Conservation (phyloP, 2,888 invertebrate genomes). For the Harpalus rubripes region DNA sequence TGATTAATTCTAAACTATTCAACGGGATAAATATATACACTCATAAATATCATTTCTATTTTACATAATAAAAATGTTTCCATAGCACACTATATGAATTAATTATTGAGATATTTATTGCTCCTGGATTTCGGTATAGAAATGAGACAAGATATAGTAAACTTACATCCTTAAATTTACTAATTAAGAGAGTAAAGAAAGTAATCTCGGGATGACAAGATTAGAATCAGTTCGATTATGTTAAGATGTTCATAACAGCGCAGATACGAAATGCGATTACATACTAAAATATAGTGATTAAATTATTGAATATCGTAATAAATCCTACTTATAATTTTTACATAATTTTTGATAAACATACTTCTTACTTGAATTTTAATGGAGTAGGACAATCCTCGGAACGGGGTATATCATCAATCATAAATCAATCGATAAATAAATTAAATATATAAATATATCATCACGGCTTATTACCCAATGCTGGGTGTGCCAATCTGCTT, state of each 20-base stretch:
- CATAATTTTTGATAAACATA: too few relatives aligned
- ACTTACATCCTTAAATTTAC: constrained; percentile 59
- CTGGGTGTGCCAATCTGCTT: too few relatives aligned
- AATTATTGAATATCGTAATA: too few relatives aligned
- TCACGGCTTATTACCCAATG: too few relatives aligned
- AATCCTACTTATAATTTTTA: too few relatives aligned
- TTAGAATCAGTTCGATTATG: constrained; percentile 18
- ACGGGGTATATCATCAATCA: too few relatives aligned
- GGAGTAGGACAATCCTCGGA: too few relatives aligned
- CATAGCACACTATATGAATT: constrained; percentile 30
- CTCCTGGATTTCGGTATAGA: constrained; percentile 3
- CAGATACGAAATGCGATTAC: background rate
- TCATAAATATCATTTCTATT: constrained; percentile 50
- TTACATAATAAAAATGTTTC: constrained; percentile 49
- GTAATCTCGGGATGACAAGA: constrained; percentile 18
- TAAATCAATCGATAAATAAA: too few relatives aligned
- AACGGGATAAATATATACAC: constrained; percentile 36
- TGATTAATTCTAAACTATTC: constrained; percentile 55
- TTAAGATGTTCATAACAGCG: background rate
- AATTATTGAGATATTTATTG: constrained; percentile 36
- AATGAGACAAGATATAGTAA: background rate
- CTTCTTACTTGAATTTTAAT: too few relatives aligned
- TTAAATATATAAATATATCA: too few relatives aligned
- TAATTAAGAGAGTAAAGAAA: constrained; percentile 41
- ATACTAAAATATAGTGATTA: background rate